Base-by-base conservation (phyloP, 2,888 invertebrate genomes). In the Esperia sulphurella region DNA sequence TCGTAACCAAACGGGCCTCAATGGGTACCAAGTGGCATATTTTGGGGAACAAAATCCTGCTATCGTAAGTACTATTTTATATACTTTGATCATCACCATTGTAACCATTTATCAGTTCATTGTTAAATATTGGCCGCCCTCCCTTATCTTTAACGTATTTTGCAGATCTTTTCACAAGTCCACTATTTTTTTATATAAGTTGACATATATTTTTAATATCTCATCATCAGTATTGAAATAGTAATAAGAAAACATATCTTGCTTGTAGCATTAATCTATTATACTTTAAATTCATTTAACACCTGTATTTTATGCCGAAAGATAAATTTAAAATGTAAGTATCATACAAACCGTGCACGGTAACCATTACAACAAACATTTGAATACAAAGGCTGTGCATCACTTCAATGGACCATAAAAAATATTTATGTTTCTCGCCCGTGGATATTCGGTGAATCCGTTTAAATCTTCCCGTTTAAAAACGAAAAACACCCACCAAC, bases 21-120 rank as follows among this genome's bases (percentile, higher is more conserved):
- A 92, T 66, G 96, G 96, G 58, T 97, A 95, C 81, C 94, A 95
- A 90, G 94, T 97, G 64, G 95, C 95, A 65, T 96, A 96, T 87
- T 95, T 95, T 76, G 92, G 94, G 48, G 86, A 86, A 66, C 79
- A 79, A 61, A 82, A 77, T 59, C 81, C 84, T 52, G 68, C 57
- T 79, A 93, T 71, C 92, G 88, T 89, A 93, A 84, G 86, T 79
- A 66, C 51, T 50, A 50, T 49, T 52, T 48, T 12, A 39, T 29
- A 3, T 2, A 21, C 21, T 21, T 21, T 21, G 3, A 21, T 21
- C 21, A 21, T 21, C 21, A 21, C 5, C n/a, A n/a, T n/a, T n/a
- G n/a, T n/a, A n/a, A n/a, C n/a, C n/a, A n/a, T n/a, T n/a, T n/a
- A n/a, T n/a, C n/a, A n/a, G n/a, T n/a, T n/a, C n/a, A n/a, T n/a